Evolutionary conservation across 2,113 vertebrate genomes (phyloP).

Genomic region (Hirundichthys speculiger): DNA sequence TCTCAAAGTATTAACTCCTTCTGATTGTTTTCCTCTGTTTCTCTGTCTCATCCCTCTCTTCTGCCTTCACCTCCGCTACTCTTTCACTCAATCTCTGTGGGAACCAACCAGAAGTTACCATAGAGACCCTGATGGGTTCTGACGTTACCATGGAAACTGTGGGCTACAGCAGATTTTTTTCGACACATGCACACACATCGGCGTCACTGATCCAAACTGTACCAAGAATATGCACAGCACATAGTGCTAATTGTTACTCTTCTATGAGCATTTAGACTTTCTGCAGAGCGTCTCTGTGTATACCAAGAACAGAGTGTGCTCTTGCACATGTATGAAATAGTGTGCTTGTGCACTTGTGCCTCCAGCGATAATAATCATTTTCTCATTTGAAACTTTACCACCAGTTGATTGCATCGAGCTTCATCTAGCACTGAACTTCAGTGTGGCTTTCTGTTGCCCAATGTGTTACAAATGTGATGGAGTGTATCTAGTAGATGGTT

Average conservation of each 20-base stretch:
- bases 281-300: constrained; percentile 23
- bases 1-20: not conserved
- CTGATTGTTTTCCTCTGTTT: not conserved
- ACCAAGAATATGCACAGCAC: constrained; percentile 77
- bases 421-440: not conserved
- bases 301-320: constrained; percentile 4
- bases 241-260: constrained; percentile 68
- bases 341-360: too few species aligned
- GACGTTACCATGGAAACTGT: constrained; percentile 86
- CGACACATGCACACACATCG: constrained; percentile 45
- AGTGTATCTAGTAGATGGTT: too few species aligned
- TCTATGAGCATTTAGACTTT: constrained; percentile 47
- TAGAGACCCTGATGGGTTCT: constrained; percentile 83
- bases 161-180: constrained; percentile 58
- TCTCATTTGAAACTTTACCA: constrained; percentile 19
- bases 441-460: not conserved
- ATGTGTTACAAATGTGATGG: too few species aligned
- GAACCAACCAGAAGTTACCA: constrained; percentile 83
- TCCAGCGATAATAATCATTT: constrained; percentile 16
- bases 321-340: not conserved
- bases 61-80: constrained; percentile 38
- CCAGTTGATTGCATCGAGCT: constrained; percentile 23
- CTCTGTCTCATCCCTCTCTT: constrained; percentile 27
- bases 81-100: constrained; percentile 54
- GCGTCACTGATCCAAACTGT: constrained; percentile 77